Percentiles rank a stretch among this genome's conserved stretches.
Conservation (phyloP, 2,888 invertebrate genomes). For the Chalcosyrphus nemorum region DNA sequence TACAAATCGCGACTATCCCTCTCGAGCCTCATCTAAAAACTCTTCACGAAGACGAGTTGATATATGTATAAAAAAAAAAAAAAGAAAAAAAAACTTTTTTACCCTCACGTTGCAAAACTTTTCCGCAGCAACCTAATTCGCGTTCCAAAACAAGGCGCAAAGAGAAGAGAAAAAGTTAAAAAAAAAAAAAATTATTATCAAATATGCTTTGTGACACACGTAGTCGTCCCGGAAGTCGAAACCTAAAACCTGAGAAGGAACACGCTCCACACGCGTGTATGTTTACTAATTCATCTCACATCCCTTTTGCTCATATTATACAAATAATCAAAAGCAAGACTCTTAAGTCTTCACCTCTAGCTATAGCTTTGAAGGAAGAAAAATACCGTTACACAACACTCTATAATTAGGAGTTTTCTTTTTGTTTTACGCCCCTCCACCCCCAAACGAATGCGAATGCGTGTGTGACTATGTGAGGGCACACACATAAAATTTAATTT, state of each 20-base stretch:
- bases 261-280: not conserved
- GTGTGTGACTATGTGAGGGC: not conserved
- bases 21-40: not conserved
- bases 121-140: constrained; percentile 1
- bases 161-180: not conserved
- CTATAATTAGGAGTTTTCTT: constrained; percentile 30
- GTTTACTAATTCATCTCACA: constrained; percentile 62
- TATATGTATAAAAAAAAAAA: constrained; percentile 5
- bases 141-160: not conserved
- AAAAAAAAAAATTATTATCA: constrained; percentile 58
- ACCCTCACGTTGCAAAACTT: constrained; percentile 56
- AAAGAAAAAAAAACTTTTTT: constrained; percentile 3
- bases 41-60: no score
- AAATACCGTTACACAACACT: constrained; percentile 31
- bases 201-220: constrained; percentile 62
- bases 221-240: constrained; percentile 39
- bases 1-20: not conserved
- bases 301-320: constrained; percentile 36
- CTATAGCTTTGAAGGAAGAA: not conserved
- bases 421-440: no score
- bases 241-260: constrained; percentile 21
- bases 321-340: constrained; percentile 51
- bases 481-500: constrained; percentile 57
- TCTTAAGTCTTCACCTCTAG: constrained; percentile 7
- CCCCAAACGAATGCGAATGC: not conserved